A percentile compares a stretch with the other conserved stretches of the same genome.
phyloP scores from a whole-genome alignment of 2,797 vertebrate genomes.

The Enteromius argenteus region DNA sequence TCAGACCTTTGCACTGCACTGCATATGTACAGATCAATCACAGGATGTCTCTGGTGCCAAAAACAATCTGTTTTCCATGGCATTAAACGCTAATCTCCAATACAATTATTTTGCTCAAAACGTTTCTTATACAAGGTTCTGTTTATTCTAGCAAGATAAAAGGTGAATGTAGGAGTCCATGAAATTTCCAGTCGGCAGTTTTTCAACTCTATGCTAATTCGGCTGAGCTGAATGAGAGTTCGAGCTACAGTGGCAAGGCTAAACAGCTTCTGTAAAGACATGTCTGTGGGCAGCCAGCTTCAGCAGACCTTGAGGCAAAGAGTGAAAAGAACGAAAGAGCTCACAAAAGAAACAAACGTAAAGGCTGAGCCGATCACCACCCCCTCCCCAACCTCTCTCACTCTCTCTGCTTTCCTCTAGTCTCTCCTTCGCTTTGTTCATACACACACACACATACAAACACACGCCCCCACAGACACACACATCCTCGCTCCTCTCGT shows the following conservation, averaged over 20 bases:
- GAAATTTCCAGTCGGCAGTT: constrained; percentile 55
- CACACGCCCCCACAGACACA: constrained; percentile 52
- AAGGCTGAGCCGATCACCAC: constrained; percentile 57
- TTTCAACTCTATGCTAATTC: constrained; percentile 74
- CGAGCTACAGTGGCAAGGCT: constrained; percentile 52
- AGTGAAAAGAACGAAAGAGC: constrained; percentile 54
- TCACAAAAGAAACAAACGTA: constrained; percentile 60
- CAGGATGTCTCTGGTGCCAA: background rate
- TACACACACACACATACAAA: constrained; percentile 31
- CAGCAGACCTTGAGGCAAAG: constrained; percentile 57
- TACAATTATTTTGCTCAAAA: constrained; percentile 3
- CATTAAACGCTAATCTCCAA: constrained; percentile 1
- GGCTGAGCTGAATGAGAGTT: constrained; percentile 41
- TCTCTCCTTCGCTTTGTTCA: constrained; percentile 53
- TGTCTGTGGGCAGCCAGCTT: constrained; percentile 59
- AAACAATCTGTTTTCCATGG: background rate
- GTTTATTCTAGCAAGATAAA: constrained; percentile 38
- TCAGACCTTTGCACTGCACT: background rate
- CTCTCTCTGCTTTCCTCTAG: constrained; percentile 44
- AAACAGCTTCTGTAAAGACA: constrained; percentile 43
- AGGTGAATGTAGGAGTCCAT: constrained; percentile 33
- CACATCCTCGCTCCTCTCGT: constrained; percentile 45
- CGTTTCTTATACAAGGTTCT: background rate
- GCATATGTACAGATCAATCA: background rate
- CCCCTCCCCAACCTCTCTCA: constrained; percentile 48